Percentiles rank a stretch among this genome's conserved stretches.
These are phyloP conservation scores for Drosophila testacea DNA, from an alignment of 2,888 invertebrate species.

Conservation along the genomic window DNA sequence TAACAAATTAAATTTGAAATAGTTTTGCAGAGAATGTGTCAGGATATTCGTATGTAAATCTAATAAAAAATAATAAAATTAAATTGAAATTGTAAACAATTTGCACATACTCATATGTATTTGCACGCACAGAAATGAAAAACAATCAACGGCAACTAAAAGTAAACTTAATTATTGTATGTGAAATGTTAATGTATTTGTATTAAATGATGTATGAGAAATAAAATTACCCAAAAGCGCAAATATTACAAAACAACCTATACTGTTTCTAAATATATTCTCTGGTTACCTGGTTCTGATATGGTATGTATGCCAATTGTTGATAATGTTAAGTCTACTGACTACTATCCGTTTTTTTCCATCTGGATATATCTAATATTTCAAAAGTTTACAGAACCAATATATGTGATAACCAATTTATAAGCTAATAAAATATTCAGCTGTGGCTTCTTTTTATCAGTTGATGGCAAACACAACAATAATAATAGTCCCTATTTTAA, in stretches of 20 bases:
- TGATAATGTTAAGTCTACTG: too few relatives aligned
- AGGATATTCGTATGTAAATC: constrained; percentile 30
- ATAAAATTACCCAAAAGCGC: constrained; percentile 49
- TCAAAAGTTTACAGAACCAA: not conserved
- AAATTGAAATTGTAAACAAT: constrained; percentile 13
- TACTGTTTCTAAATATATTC: not conserved
- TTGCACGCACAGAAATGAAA: constrained; percentile 58
- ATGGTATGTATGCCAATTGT: too few relatives aligned
- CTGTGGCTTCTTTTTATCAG: constrained; percentile 27
- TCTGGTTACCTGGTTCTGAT: too few relatives aligned
- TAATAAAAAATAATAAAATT: constrained; percentile 25
- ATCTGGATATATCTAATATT: not conserved
- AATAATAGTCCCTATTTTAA: constrained; percentile 15
- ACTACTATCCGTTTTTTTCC: not conserved
- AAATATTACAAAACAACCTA: not conserved
- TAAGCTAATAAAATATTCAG: constrained; percentile 14
- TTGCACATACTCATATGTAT: constrained; percentile 43
- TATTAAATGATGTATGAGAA: constrained; percentile 71
- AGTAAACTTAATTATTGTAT: constrained; percentile 76
- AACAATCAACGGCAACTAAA: constrained; percentile 73
- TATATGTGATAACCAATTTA: constrained; percentile 10
- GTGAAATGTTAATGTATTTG: constrained; percentile 80
- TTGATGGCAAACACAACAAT: constrained; percentile 13
- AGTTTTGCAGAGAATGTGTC: constrained; percentile 17
- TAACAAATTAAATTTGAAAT: constrained; percentile 39